These are phyloP conservation scores for rabbit (Oryctolagus cuniculus) DNA, from an alignment of 2,113 vertebrate genomes.

Conservation along the genomic window DNA sequence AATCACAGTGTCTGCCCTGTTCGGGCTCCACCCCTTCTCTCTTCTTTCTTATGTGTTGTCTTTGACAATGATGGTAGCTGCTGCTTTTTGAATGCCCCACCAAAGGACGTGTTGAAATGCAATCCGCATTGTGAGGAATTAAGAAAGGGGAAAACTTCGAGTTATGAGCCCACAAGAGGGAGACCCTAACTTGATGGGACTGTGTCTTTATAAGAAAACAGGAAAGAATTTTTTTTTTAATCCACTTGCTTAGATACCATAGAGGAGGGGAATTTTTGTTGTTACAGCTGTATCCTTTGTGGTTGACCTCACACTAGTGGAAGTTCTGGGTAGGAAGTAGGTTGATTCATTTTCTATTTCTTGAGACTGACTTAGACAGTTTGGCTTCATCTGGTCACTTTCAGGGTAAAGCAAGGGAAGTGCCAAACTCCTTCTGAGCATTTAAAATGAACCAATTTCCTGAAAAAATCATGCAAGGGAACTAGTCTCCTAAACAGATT, in stretches of 20 bases:
- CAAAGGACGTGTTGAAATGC: not conserved
- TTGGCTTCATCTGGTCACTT: not conserved
- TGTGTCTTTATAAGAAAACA: not conserved
- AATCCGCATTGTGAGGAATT: not conserved
- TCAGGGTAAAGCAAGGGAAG: not conserved
- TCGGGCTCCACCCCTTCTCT: not conserved
- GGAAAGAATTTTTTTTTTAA: not conserved
- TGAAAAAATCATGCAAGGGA: not conserved
- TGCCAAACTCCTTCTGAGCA: not conserved
- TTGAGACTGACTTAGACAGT: not conserved
- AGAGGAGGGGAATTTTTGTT: not conserved
- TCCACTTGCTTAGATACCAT: not conserved
- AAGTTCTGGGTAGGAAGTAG: too few relatives aligned
- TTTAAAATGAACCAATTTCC: not conserved
- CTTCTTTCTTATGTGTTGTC: not conserved
- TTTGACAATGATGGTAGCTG: not conserved
- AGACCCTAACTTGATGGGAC: too few relatives aligned
- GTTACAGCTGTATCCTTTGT: not conserved
- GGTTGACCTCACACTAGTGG: not conserved
- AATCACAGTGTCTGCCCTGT: not conserved
- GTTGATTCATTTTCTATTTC: not conserved
- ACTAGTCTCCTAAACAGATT: not conserved
- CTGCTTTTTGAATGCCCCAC: not conserved
- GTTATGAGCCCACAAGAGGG: too few relatives aligned
- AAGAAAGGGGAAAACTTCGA: too few relatives aligned